These are phyloP conservation scores for Xiphorhynchus elegans DNA, from an alignment of 2,113 vertebrate species.

Conservation along the genomic window DNA sequence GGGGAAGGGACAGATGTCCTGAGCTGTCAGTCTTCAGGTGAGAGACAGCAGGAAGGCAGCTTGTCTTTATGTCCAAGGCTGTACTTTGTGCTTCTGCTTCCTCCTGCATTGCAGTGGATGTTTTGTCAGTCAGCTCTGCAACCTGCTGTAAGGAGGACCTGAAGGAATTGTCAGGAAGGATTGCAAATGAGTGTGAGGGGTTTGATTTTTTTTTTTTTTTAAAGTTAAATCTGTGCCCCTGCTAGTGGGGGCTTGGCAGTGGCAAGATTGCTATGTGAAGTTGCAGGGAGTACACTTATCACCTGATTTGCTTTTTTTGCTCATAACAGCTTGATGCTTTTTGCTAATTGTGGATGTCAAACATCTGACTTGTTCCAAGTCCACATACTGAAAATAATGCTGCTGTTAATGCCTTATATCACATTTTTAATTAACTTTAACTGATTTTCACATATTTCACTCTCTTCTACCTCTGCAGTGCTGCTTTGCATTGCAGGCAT, in stretches of 20 bases:
- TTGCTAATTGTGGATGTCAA: background rate
- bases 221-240: background rate
- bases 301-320: background rate
- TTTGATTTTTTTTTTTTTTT: background rate
- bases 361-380: background rate
- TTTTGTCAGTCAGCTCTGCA: background rate
- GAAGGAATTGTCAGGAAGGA: background rate
- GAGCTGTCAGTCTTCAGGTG: background rate
- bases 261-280: background rate
- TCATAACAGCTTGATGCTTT: background rate
- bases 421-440: background rate
- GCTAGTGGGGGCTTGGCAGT: background rate
- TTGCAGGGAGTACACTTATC: background rate
- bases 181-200: accelerated
- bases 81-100: background rate
- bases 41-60: background rate
- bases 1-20: background rate
- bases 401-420: background rate
- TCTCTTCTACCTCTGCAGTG: background rate
- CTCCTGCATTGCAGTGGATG: accelerated
- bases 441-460: background rate
- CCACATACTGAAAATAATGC: background rate
- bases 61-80: background rate
- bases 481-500: background rate
- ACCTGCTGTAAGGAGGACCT: background rate